Conservation (phyloP, 2,113 vertebrate genomes). For the Sciurus niger region DNA sequence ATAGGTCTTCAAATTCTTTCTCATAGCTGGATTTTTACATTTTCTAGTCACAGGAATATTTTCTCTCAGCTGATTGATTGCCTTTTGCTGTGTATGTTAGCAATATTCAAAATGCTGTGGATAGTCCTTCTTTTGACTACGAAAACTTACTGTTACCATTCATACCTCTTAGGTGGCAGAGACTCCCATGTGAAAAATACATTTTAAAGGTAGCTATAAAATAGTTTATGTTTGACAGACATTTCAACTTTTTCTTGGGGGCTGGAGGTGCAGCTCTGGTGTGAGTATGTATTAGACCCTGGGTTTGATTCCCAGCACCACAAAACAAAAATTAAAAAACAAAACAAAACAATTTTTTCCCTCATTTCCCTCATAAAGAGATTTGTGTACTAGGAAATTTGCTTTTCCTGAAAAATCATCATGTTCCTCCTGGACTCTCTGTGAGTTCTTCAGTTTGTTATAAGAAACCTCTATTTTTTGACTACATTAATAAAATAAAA, state of each 20-base stretch:
- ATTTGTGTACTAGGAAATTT: slow-evolving; percentile 59
- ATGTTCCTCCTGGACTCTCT: background rate
- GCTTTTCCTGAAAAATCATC: slow-evolving; percentile 58
- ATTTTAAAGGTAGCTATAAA: slow-evolving; percentile 12
- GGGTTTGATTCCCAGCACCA: background rate
- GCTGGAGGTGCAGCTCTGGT: background rate
- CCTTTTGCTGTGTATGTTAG: background rate
- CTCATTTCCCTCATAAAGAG: background rate
- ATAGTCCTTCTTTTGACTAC: slow-evolving; percentile 29
- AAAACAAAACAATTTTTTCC: background rate
- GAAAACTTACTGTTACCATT: slow-evolving; percentile 30
- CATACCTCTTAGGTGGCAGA: slow-evolving; percentile 16
- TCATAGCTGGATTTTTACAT: slow-evolving; percentile 1
- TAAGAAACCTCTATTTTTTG: background rate
- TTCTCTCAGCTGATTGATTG: slow-evolving; percentile 14
- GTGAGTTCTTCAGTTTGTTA: slow-evolving; percentile 15
- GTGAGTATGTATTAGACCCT: background rate
- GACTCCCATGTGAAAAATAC: background rate
- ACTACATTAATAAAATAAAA: slow-evolving; percentile 45
- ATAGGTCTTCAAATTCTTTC: slow-evolving; percentile 56
- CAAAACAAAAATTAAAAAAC: background rate
- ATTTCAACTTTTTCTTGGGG: background rate
- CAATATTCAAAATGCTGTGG: slow-evolving; percentile 37
- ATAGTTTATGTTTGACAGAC: slow-evolving; percentile 15
- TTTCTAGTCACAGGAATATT: slow-evolving; percentile 48